A percentile compares a stretch with the other conserved stretches of the same genome.
phyloP scores from a whole-genome alignment of 2,113 vertebrate genomes.

The Gyps fulvus region DNA sequence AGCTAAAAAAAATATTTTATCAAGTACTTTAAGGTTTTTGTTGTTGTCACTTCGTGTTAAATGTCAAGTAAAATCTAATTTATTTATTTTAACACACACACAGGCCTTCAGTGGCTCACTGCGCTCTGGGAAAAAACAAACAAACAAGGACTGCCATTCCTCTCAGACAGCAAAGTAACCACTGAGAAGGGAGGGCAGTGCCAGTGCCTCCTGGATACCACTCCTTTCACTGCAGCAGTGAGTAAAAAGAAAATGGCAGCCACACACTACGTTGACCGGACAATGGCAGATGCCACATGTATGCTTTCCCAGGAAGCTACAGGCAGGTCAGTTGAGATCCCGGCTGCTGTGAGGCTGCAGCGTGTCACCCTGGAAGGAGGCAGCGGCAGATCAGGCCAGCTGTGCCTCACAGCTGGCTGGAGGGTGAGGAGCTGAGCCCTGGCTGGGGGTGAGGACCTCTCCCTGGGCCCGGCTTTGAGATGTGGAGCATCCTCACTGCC shows the following conservation, averaged over 20 bases:
- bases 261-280: background rate
- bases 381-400: background rate
- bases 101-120: background rate
- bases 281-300: background rate
- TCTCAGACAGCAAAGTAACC: background rate
- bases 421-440: background rate
- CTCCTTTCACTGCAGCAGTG: background rate
- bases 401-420: background rate
- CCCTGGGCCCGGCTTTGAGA: background rate
- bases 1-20: conserved; percentile 59
- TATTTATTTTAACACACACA: conserved; percentile 50
- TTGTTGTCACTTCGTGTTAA: conserved; percentile 50
- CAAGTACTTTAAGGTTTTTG: conserved; percentile 38
- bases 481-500: background rate
- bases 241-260: background rate
- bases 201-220: background rate
- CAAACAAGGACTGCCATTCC: background rate
- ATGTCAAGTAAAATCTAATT: conserved; percentile 51
- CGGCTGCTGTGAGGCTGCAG: background rate
- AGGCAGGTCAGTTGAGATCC: background rate
- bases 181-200: background rate
- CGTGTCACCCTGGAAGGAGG: background rate
- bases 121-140: background rate
- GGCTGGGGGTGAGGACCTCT: background rate
- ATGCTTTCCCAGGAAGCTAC: background rate